Conservation (phyloP, 2,113 vertebrate species). For the Kryptolebias marmoratus region DNA sequence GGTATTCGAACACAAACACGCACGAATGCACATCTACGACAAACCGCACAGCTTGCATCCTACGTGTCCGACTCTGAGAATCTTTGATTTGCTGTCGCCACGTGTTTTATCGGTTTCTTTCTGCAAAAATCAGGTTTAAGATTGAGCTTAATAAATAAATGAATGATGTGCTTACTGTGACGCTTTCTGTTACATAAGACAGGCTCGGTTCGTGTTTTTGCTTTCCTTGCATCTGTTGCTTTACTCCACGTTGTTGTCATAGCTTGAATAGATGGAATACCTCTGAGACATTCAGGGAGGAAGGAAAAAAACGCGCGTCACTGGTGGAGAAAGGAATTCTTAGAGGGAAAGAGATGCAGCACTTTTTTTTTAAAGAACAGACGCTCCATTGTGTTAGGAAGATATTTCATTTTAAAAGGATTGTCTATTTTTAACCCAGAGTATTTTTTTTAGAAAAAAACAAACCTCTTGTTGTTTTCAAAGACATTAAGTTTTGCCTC, state of each 20-base stretch:
- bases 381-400: conserved; percentile 43
- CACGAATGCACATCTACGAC: background rate
- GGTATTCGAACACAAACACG: conserved; percentile 77
- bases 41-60: background rate
- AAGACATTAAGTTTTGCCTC: conserved; percentile 40
- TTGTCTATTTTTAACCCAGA: conserved; percentile 54
- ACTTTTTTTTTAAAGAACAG: conserved; percentile 42
- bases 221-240: conserved; percentile 1
- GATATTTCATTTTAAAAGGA: conserved; percentile 46
- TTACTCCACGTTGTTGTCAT: conserved; percentile 57
- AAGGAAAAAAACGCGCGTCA: conserved; percentile 5
- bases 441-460: conserved; percentile 45
- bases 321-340: conserved; percentile 31
- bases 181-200: conserved; percentile 14
- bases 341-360: conserved; percentile 21
- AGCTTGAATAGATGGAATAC: conserved; percentile 51
- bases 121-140: background rate
- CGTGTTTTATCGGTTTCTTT: background rate
- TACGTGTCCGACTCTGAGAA: background rate
- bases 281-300: conserved; percentile 30
- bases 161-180: conserved; percentile 17
- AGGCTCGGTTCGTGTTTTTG: conserved; percentile 9
- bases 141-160: background rate
- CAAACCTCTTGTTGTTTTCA: conserved; percentile 37
- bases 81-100: too few relatives aligned